Base-by-base conservation (phyloP, 1,140 invertebrate genomes). In the Pseudomyrmex sp. region DNA sequence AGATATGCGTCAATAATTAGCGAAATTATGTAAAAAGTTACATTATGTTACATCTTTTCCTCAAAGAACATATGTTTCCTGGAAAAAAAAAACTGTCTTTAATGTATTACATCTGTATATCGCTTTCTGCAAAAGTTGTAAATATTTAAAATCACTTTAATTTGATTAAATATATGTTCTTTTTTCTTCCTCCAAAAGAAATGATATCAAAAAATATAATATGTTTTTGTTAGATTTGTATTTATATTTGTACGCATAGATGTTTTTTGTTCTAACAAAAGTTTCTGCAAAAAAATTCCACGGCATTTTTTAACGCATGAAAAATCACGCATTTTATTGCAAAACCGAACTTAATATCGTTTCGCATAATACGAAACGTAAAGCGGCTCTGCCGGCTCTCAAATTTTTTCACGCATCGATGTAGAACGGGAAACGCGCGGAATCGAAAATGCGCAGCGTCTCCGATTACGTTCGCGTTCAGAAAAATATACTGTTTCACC, bases 391-490 rank as follows among this genome's bases (percentile, higher is more conserved):
- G 66, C 44, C 10, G 44, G 65, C 35, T 70, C 35, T 79, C 9
- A 46, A 79, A 70, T 79, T 79, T 69, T 79, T 20, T 20, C 66
- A 66, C 76, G 54, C 65, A 52, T 20, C 15, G 65, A 12, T 12
- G 20, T 35, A 44, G 35, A 62, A 52, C 26, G 58, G 50, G 35
- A 68, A 74, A 72, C 83, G 76, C 84, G 79, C 63, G 80, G 75
- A 86, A 89, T 88, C 74, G 88, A 73, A 80, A 88, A 88, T 83
- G 54, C 75, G 85, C 65, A 66, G 44, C 84, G 76, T 89, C 80
- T 88, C 87, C 84, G 87, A 89, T 88, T 86, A 88, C 87, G 85
- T 82, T 89, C 88, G 85, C 72, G 63, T 74, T 74, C 58, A 75
- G 80, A 82, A 84, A 89, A 84, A 89, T 88, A 83, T 85, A 76